These are phyloP conservation scores for Leucoptera coffeella DNA, from an alignment of 2,888 invertebrate species.

Conservation along the genomic window DNA sequence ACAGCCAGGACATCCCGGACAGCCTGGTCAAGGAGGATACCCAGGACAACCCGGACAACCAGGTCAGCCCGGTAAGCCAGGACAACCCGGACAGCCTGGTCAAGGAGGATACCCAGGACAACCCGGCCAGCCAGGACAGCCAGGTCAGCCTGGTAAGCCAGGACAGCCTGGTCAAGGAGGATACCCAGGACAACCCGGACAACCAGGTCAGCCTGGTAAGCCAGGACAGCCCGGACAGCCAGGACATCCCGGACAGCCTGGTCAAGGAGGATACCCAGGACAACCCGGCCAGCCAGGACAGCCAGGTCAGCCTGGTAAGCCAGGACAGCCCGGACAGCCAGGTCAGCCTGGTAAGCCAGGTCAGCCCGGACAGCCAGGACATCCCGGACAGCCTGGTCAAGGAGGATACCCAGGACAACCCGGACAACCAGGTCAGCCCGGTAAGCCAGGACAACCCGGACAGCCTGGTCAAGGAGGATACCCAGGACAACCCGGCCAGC, in stretches of 20 bases:
- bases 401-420: constrained; percentile 11
- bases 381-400: constrained; percentile 9
- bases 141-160: constrained; percentile 11
- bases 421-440: constrained; percentile 4
- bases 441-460: constrained; percentile 2
- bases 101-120: constrained; percentile 6
- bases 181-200: constrained; percentile 11
- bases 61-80: too few relatives aligned
- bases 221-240: constrained; percentile 11
- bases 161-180: constrained; percentile 11
- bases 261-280: constrained; percentile 10
- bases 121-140: constrained; percentile 6
- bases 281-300: constrained; percentile 10
- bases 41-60: constrained; percentile 2
- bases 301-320: constrained; percentile 2
- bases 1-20: constrained; percentile 2
- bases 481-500: constrained; percentile 3
- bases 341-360: constrained; percentile 8
- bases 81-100: constrained; percentile 3
- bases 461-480: constrained; percentile 4
- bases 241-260: constrained; percentile 8
- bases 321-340: constrained; percentile 12
- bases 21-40: constrained; percentile 3
- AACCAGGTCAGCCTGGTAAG: constrained; percentile 6
- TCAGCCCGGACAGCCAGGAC: constrained; percentile 10